Conservation (phyloP, 2,797 vertebrate genomes). For the Hephaestus fuliginosus region DNA sequence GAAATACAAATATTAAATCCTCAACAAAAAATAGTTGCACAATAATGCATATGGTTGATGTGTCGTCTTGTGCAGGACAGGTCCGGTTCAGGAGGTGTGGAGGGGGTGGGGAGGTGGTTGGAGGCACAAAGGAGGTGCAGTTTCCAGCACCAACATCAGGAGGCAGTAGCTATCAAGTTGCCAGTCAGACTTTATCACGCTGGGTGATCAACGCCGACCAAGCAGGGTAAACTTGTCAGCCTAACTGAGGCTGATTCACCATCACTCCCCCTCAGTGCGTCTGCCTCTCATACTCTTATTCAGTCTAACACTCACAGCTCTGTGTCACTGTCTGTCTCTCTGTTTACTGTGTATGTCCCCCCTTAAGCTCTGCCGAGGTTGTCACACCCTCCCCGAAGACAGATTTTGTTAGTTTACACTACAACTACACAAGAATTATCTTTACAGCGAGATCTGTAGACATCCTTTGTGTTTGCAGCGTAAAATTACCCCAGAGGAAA, state of each 20-base stretch:
- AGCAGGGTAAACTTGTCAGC: slow-evolving; percentile 68
- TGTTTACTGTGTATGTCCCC: slow-evolving; percentile 31
- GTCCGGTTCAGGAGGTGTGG: slow-evolving; percentile 46
- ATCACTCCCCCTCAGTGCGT: slow-evolving; percentile 59
- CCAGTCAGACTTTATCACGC: slow-evolving; percentile 58
- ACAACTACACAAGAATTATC: slow-evolving; percentile 26
- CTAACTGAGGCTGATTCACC: slow-evolving; percentile 69
- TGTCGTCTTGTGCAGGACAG: slow-evolving; percentile 34
- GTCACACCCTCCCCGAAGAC: slow-evolving; percentile 34
- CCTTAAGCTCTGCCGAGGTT: slow-evolving; percentile 33
- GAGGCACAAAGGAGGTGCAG: slow-evolving; percentile 69
- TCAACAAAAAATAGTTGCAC: background rate
- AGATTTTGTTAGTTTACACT: slow-evolving; percentile 55
- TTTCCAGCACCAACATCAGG: slow-evolving; percentile 70
- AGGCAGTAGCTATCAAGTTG: slow-evolving; percentile 78
- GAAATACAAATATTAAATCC: background rate
- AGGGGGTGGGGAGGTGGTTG: background rate
- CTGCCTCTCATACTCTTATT: slow-evolving; percentile 59
- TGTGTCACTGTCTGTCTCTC: slow-evolving; percentile 56
- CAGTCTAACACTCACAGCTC: slow-evolving; percentile 62
- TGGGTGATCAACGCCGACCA: slow-evolving; percentile 41
- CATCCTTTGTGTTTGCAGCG: slow-evolving; percentile 22
- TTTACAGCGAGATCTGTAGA: slow-evolving; percentile 24
- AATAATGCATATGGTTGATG: background rate
- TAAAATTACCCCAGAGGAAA: slow-evolving; percentile 23